A percentile compares a stretch with the other conserved stretches of the same genome.
phyloP scores from a whole-genome alignment of 1,140 invertebrate species.

The Ectropis grisescens region DNA sequence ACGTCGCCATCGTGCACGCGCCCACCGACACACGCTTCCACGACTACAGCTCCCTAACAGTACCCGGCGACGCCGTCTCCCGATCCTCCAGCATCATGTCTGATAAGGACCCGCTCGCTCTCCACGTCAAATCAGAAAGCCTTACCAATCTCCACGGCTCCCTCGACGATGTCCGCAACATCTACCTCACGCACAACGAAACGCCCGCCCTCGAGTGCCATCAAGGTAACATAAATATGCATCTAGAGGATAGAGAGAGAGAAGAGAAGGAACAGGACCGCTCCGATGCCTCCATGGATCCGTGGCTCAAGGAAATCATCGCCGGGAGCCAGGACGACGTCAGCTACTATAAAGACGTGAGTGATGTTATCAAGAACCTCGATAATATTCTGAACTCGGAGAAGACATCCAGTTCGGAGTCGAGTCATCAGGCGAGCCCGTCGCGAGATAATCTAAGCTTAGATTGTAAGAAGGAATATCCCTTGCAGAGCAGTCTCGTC shows the following conservation, averaged over 20 bases:
- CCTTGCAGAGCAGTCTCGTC: constrained; percentile 51
- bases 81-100: constrained; percentile 60
- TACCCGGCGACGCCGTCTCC: constrained; percentile 52
- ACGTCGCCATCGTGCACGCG: constrained; percentile 47
- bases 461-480: constrained; percentile 58
- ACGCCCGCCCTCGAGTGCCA: constrained; percentile 46
- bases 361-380: constrained; percentile 75
- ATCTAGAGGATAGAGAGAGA: constrained; percentile 38
- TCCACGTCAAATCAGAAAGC: constrained; percentile 62
- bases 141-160: constrained; percentile 75
- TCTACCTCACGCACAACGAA: constrained; percentile 53
- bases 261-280: constrained; percentile 42
- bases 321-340: constrained; percentile 67
- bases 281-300: constrained; percentile 63
- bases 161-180: constrained; percentile 69
- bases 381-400: constrained; percentile 75
- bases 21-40: constrained; percentile 42
- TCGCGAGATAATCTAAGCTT: constrained; percentile 55
- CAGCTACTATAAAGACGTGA: constrained; percentile 73
- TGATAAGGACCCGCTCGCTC: constrained; percentile 48
- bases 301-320: constrained; percentile 72
- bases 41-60: constrained; percentile 40
- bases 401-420: constrained; percentile 73
- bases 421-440: constrained; percentile 70
- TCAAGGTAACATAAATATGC: constrained; percentile 42